Evolutionary conservation across 2,797 vertebrate genomes (phyloP).

Genomic region (Ambastaia sidthimunki): DNA sequence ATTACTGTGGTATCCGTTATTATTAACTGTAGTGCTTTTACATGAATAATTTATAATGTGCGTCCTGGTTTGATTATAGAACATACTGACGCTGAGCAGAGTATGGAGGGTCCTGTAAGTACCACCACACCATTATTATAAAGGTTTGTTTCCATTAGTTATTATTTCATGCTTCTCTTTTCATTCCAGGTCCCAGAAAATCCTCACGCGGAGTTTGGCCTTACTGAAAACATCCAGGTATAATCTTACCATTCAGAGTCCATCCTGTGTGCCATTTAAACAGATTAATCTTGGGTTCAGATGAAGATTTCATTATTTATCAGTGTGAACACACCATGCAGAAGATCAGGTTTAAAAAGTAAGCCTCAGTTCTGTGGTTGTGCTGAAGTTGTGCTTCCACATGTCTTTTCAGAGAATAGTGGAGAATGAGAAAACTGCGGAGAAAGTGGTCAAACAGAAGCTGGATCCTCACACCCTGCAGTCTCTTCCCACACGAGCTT

Average conservation of each 20-base stretch:
- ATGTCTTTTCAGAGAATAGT: constrained; percentile 82
- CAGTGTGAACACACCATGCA: background rate
- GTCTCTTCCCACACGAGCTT: constrained; percentile 92
- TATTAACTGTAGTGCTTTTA: background rate
- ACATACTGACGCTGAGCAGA: constrained; percentile 87
- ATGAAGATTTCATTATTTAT: background rate
- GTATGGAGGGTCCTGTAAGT: constrained; percentile 90
- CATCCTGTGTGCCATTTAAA: background rate
- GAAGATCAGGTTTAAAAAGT: background rate
- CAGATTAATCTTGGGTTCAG: background rate
- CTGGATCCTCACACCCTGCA: constrained; percentile 95
- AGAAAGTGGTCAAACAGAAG: constrained; percentile 94
- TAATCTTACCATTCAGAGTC: background rate
- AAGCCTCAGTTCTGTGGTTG: background rate
- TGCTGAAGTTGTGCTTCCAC: background rate
- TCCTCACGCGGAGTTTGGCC: constrained; percentile 90
- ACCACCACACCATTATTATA: background rate
- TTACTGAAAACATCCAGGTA: constrained; percentile 96
- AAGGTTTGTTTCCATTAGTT: background rate
- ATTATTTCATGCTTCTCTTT: constrained; percentile 42
- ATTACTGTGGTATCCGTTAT: too few relatives aligned
- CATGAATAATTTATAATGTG: background rate
- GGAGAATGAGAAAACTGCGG: constrained; percentile 90
- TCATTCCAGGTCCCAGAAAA: constrained; percentile 88
- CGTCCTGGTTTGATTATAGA: constrained; percentile 63